Evolutionary conservation across 2,888 invertebrate genomes (phyloP), one percentile per base, ranked within the genome.

Genomic region (Drosophila barbarae): DNA sequence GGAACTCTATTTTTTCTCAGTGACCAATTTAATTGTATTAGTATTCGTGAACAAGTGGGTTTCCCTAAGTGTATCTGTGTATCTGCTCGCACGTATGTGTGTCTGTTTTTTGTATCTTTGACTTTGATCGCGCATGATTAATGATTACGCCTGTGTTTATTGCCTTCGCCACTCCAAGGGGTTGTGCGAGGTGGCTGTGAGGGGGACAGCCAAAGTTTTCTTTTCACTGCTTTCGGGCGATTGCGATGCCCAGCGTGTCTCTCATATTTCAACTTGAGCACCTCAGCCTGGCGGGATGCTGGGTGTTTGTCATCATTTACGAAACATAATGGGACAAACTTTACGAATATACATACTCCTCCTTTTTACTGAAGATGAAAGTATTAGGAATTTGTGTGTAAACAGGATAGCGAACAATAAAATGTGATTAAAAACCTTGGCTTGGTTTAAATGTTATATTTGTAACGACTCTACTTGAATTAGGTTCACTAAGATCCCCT

Each of bases 121-220:
- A 84, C 84, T 79, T 79, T 84, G 84, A 84, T 76, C 85, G 72
- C 60, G 70, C 56, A 74, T 79, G 79, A 84, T 79, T 85, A 85
- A 85, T 79, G 84, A 83, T 83, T 79, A 74, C 84, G 67, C 52
- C 64, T 36, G 77, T 83, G 77, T 83, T 85, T 85, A 79, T 83
- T 80, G 79, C 85, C 70, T 56, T 36, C 58, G 78, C 65, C 59
- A 63, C 66, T 60, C 35, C 47, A 35, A 36, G 50, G 50, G 50
- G 26, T 38, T 49, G 46, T 47, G 26, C 1, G 23, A 21, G 12
- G 39, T 12, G 18, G 7, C 38, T 26, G 12, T 12, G 12, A n/a
- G 34, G 28, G 63, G 36, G 21, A 8, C 26, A 26, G 36, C 34
- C 49, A 67, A 70, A 63, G 13, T 54, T 63, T 54, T 70, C 69